Percentiles rank a stretch among this genome's conserved stretches.
Conservation (phyloP, 2,797 vertebrate species). For the Cynodonichthys magdalenae region DNA sequence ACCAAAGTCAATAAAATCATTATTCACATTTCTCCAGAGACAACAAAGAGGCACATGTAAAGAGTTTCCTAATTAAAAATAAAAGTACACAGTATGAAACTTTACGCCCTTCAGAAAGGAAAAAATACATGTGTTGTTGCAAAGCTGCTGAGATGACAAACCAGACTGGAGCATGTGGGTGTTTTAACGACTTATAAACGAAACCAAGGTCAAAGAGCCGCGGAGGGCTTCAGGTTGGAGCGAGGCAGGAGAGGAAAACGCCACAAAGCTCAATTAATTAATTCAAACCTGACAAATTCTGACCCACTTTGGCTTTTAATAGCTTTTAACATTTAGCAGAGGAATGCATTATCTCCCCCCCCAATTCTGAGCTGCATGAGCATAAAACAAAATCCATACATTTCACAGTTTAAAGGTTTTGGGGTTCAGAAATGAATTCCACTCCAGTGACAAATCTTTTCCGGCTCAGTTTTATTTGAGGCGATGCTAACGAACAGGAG, state of each 20-base stretch:
- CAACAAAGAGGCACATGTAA: conserved; percentile 33
- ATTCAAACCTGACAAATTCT: conserved; percentile 31
- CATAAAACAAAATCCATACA: conserved; percentile 29
- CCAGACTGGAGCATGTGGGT: conserved; percentile 47
- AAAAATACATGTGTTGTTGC: conserved; percentile 23
- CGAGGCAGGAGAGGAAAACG: conserved; percentile 6
- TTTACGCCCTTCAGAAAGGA: conserved; percentile 35
- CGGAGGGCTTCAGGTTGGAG: conserved; percentile 3
- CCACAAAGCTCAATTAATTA: conserved; percentile 29
- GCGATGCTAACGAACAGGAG: conserved; percentile 5
- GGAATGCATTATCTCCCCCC: background rate
- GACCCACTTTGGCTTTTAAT: background rate
- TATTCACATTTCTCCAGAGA: conserved; percentile 45
- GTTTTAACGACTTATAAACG: conserved; percentile 39
- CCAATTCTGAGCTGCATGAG: conserved; percentile 1
- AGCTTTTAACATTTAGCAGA: conserved; percentile 18
- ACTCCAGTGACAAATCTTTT: conserved; percentile 36
- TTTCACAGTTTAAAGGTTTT: conserved; percentile 10
- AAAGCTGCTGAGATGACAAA: conserved; percentile 30
- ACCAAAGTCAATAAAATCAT: conserved; percentile 24
- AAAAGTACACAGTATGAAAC: conserved; percentile 4
- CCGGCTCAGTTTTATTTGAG: conserved; percentile 26
- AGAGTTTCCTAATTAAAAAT: conserved; percentile 33
- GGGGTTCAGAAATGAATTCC: conserved; percentile 10
- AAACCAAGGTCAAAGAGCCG: conserved; percentile 24